Percentiles rank a stretch among this genome's conserved stretches.
These are phyloP conservation scores for Lysandra coridon DNA, from an alignment of 2,888 invertebrate species.

Conservation along the genomic window DNA sequence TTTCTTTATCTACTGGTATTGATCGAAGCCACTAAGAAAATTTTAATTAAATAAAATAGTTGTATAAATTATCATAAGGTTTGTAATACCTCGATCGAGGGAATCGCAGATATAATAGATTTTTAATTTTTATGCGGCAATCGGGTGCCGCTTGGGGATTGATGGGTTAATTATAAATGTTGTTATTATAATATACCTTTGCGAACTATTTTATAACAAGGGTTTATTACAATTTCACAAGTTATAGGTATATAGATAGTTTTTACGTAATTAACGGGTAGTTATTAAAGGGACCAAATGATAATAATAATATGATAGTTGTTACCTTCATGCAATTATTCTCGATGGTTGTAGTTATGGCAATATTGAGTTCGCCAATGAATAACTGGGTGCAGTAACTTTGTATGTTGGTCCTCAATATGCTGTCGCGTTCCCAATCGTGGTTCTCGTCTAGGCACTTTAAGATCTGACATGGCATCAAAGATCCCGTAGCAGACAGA, in stretches of 20 bases:
- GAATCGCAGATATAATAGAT: too few relatives aligned
- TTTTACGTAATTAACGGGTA: too few relatives aligned
- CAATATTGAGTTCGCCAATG: conserved; percentile 66
- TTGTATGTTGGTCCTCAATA: conserved; percentile 58
- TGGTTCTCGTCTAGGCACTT: conserved; percentile 71
- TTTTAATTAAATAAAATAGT: background rate
- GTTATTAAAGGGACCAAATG: background rate
- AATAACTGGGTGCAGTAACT: conserved; percentile 61
- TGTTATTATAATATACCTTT: too few relatives aligned
- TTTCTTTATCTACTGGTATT: conserved; percentile 51
- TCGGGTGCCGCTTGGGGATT: too few relatives aligned
- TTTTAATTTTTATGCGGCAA: too few relatives aligned
- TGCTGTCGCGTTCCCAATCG: conserved; percentile 63
- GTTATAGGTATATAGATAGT: too few relatives aligned
- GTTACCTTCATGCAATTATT: conserved; percentile 67
- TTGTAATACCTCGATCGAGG: too few relatives aligned
- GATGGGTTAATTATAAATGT: too few relatives aligned
- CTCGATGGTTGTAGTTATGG: conserved; percentile 69
- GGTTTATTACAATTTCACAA: too few relatives aligned
- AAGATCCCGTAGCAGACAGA: conserved; percentile 48
- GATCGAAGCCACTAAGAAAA: conserved; percentile 62
- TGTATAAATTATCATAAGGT: too few relatives aligned
- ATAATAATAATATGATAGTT: background rate
- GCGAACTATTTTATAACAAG: background rate
- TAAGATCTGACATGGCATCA: conserved; percentile 68